Evolutionary conservation across 2,888 invertebrate genomes (phyloP).

Genomic region (Cataglyphis livida): DNA sequence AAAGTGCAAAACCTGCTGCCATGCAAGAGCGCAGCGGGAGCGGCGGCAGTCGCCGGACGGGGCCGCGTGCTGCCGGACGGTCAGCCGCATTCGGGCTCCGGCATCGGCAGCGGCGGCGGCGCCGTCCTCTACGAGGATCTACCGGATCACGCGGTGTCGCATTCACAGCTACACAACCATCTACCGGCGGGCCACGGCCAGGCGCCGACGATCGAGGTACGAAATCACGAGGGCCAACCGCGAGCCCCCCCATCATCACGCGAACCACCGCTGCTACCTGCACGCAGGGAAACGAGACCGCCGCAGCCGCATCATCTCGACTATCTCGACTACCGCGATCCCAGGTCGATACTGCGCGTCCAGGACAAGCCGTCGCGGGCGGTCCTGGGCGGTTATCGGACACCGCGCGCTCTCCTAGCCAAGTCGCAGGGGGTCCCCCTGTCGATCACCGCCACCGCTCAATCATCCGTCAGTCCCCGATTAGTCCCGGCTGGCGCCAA

Average conservation of each 20-base stretch:
- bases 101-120: conserved; percentile 83
- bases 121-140: conserved; percentile 92
- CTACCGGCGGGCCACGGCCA: conserved; percentile 72
- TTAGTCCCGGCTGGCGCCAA: conserved; percentile 48
- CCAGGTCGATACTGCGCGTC: conserved; percentile 82
- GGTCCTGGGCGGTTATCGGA: conserved; percentile 82
- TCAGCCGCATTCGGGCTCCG: conserved; percentile 83
- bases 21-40: conserved; percentile 90
- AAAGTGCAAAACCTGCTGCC: conserved; percentile 95
- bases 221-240: conserved; percentile 78
- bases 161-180: conserved; percentile 85
- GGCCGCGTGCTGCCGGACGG: conserved; percentile 80
- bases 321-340: conserved; percentile 84
- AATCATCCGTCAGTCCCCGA: conserved; percentile 57
- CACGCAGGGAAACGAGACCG: conserved; percentile 58
- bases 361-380: conserved; percentile 82
- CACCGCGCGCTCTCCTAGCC: conserved; percentile 80
- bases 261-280: conserved; percentile 73
- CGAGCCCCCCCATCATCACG: conserved; percentile 67
- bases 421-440: conserved; percentile 79
- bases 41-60: conserved; percentile 84
- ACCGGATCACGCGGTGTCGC: conserved; percentile 88
- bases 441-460: conserved; percentile 78
- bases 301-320: conserved; percentile 81
- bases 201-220: conserved; percentile 84